Conservation (phyloP, 2,888 invertebrate genomes). For the Falcaria lacertinaria region DNA sequence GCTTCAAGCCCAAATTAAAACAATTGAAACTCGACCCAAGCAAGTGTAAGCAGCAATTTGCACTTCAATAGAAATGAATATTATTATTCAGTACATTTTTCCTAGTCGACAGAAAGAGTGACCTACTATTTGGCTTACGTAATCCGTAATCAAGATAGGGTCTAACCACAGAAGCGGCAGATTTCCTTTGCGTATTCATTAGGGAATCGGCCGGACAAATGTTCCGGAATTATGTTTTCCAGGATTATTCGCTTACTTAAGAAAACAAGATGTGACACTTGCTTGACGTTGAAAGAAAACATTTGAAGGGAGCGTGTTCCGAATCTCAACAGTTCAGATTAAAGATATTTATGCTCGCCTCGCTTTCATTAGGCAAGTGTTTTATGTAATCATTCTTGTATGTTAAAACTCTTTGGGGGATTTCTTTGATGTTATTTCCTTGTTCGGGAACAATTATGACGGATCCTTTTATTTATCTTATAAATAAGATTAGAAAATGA, state of each 20-base stretch:
- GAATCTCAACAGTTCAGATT: not conserved
- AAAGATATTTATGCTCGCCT: not conserved
- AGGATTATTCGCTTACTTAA: slow-evolving; percentile 51
- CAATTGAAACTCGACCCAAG: too few relatives aligned
- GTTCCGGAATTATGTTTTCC: slow-evolving; percentile 49
- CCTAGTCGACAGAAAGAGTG: slow-evolving; percentile 37
- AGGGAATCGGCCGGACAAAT: slow-evolving; percentile 55
- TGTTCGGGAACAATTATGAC: too few relatives aligned
- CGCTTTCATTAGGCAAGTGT: too few relatives aligned
- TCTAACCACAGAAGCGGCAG: slow-evolving; percentile 38
- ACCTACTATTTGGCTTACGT: slow-evolving; percentile 48
- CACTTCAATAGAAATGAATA: slow-evolving; percentile 37
- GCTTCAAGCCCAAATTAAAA: too few relatives aligned
- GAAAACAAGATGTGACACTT: slow-evolving; percentile 48
- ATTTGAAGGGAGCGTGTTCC: slow-evolving; percentile 18
- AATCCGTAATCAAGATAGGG: slow-evolving; percentile 71
- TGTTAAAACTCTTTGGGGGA: too few relatives aligned
- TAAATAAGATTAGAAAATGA: too few relatives aligned
- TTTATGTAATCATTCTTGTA: too few relatives aligned
- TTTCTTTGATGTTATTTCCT: too few relatives aligned
- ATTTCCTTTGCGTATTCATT: slow-evolving; percentile 54
- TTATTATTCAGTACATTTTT: slow-evolving; percentile 50
- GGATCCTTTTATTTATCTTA: too few relatives aligned
- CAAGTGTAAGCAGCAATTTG: not conserved
- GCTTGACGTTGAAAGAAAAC: slow-evolving; percentile 29